phyloP scores from a whole-genome alignment of 2,797 vertebrate species.

The Rhabdophis nuchalis region DNA sequence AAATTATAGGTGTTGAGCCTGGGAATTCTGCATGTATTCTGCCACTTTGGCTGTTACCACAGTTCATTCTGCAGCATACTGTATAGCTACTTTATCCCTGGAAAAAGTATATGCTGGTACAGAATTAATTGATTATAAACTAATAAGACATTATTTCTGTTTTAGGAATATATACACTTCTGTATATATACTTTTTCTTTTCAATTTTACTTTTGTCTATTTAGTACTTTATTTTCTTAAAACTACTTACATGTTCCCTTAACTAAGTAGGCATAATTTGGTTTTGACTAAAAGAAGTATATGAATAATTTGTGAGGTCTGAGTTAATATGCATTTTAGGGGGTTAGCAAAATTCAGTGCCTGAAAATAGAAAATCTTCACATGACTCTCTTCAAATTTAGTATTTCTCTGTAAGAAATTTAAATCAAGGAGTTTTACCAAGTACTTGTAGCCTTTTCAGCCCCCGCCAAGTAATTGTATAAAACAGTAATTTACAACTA shows the following conservation, averaged over 20 bases:
- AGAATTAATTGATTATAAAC: neutral
- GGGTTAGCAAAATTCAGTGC: neutral
- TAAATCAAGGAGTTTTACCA: neutral
- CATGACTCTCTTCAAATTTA: neutral
- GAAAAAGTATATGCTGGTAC: neutral
- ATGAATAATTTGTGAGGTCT: neutral
- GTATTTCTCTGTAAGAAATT: neutral
- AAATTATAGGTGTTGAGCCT: neutral
- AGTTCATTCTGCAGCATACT: neutral
- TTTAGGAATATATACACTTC: neutral
- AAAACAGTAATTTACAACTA: neutral
- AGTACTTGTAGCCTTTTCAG: neutral
- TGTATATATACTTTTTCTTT: neutral
- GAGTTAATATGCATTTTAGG: neutral
- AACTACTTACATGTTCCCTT: neutral
- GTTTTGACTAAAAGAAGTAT: neutral
- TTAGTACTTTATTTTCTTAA: neutral
- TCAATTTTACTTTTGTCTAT: neutral
- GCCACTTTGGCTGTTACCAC: neutral
- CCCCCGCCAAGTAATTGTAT: neutral
- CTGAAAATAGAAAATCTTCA: slow-evolving; percentile 8
- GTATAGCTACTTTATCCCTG: neutral
- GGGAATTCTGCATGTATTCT: neutral
- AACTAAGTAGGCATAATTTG: neutral
- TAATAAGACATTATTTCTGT: neutral